Evolutionary conservation across 2,888 invertebrate genomes (phyloP).

Genomic region (Labia minor): DNA sequence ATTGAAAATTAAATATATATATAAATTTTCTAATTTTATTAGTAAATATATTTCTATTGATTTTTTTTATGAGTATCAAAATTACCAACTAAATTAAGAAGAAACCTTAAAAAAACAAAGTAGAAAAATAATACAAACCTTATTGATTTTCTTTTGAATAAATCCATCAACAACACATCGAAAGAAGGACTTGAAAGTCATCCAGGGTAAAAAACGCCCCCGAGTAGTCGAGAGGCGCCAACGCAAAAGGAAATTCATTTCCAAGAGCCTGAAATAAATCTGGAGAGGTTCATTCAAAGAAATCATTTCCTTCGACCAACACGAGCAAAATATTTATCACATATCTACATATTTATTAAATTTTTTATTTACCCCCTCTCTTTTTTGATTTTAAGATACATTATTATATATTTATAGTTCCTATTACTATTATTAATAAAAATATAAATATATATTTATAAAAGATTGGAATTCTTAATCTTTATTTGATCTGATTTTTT

Average conservation of each 20-base stretch:
- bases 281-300: too few relatives aligned
- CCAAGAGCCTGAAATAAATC: background rate
- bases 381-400: background rate
- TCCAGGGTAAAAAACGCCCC: constrained; percentile 9
- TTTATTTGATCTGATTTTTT: too few relatives aligned
- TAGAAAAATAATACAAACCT: background rate
- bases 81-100: background rate
- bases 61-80: too few relatives aligned
- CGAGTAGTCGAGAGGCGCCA: background rate
- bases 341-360: background rate
- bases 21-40: too few relatives aligned
- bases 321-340: background rate
- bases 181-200: background rate
- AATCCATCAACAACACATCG: background rate
- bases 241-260: background rate
- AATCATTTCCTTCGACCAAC: too few relatives aligned
- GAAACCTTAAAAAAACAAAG: background rate
- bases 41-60: too few relatives aligned
- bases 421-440: too few relatives aligned
- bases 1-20: too few relatives aligned
- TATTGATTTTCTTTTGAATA: background rate
- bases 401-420: background rate
- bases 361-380: background rate
- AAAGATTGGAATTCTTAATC: too few relatives aligned
- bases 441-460: too few relatives aligned